Percentiles rank a stretch among this genome's conserved stretches.
Conservation (phyloP, 2,113 vertebrate genomes). For the Hippoglossus stenolepis region DNA sequence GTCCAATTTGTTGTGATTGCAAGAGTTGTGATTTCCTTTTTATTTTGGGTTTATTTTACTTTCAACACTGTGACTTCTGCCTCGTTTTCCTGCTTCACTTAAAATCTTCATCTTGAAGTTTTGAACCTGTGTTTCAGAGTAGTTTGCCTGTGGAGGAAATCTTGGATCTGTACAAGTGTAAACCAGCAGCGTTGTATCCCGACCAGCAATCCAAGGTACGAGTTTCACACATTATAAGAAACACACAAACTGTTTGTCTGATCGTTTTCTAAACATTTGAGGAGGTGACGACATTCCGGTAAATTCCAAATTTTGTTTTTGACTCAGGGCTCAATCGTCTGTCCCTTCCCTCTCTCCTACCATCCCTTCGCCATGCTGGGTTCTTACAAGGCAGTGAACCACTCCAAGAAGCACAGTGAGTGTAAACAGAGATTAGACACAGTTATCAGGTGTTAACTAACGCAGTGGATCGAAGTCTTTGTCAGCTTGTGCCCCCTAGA, state of each 20-base stretch:
- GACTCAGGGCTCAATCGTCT: slow-evolving; percentile 73
- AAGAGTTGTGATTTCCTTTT: no score
- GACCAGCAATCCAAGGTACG: slow-evolving; percentile 74
- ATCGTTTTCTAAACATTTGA: no score
- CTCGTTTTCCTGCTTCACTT: no score
- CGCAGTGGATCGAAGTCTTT: no score
- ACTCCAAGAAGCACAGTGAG: slow-evolving; percentile 85
- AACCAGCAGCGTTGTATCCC: slow-evolving; percentile 65
- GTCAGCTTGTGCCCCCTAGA: neutral
- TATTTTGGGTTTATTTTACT: no score
- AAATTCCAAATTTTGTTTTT: neutral
- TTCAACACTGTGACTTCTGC: no score
- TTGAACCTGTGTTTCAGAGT: slow-evolving; percentile 73
- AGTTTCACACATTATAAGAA: neutral
- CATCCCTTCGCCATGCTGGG: slow-evolving; percentile 89
- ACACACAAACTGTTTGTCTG: neutral
- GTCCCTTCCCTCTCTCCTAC: slow-evolving; percentile 83
- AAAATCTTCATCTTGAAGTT: no score
- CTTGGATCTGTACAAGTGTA: slow-evolving; percentile 85
- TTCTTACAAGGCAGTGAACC: slow-evolving; percentile 84
- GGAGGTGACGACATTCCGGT: neutral
- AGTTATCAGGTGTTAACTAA: no score
- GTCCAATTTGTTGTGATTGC: no score
- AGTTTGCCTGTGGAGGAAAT: slow-evolving; percentile 87
- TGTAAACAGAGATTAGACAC: neutral